phyloP scores from a whole-genome alignment of 2,888 invertebrate species.

The Scaptomyza polygonia region DNA sequence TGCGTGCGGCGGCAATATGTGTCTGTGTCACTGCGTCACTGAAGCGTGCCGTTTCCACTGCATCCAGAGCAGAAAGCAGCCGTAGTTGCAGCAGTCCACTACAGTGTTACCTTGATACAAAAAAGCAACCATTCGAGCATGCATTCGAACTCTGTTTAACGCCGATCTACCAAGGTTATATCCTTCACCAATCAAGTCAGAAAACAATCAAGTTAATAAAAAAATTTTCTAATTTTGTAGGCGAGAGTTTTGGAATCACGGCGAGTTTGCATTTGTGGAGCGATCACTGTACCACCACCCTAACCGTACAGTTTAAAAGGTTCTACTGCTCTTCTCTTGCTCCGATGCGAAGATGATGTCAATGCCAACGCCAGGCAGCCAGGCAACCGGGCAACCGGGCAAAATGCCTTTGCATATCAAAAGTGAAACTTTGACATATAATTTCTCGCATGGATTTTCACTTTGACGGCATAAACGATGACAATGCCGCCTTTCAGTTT shows the following conservation, averaged over 20 bases:
- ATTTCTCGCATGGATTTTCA: slow-evolving; percentile 79
- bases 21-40: slow-evolving; percentile 76
- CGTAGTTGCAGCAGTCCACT: background rate
- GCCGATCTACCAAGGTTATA: too few species aligned
- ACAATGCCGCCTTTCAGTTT: slow-evolving; percentile 57
- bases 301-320: background rate
- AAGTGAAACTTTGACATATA: slow-evolving; percentile 79
- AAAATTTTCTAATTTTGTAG: too few species aligned
- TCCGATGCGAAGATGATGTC: slow-evolving; percentile 36
- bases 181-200: too few species aligned
- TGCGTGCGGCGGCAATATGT: slow-evolving; percentile 55
- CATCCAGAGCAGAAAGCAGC: slow-evolving; percentile 14
- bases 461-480: slow-evolving; percentile 77
- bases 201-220: too few species aligned
- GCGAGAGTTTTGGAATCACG: too few species aligned
- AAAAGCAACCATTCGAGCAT: too few species aligned
- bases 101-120: background rate
- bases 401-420: slow-evolving; percentile 72
- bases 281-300: background rate
- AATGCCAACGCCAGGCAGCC: slow-evolving; percentile 29
- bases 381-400: slow-evolving; percentile 16
- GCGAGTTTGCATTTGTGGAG: background rate
- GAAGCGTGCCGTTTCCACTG: slow-evolving; percentile 55
- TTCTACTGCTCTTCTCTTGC: background rate
- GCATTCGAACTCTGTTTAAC: too few species aligned